These are phyloP conservation scores for Zygogramma bicolorata DNA, from an alignment of 2,888 invertebrate genomes.

Conservation along the genomic window DNA sequence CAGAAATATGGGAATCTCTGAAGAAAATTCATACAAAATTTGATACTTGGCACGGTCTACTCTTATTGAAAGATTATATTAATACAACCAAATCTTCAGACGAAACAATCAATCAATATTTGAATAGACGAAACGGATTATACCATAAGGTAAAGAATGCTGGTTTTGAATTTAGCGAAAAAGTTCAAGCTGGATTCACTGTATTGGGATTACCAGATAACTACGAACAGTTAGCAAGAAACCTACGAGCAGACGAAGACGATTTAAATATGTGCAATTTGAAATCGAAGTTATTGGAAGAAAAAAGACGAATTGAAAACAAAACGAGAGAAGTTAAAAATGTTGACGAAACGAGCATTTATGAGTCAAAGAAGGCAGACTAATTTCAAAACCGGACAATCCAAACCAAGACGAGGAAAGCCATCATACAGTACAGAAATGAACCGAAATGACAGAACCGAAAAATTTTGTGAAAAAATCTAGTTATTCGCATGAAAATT, in stretches of 20 bases:
- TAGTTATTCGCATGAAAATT: background rate
- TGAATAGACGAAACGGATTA: constrained; percentile 8
- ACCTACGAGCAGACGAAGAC: constrained; percentile 3
- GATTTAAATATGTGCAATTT: constrained; percentile 14
- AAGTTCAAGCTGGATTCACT: constrained; percentile 13
- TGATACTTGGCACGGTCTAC: constrained; percentile 10
- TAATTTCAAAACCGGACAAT: background rate
- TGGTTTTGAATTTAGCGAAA: constrained; percentile 16
- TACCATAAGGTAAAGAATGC: constrained; percentile 5
- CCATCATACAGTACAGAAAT: background rate
- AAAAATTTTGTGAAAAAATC: background rate
- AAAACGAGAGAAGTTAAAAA: no score
- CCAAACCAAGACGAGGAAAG: background rate
- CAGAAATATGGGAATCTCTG: constrained; percentile 3
- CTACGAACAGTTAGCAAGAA: constrained; percentile 2
- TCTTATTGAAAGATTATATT: constrained; percentile 10
- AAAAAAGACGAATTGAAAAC: background rate
- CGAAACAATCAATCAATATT: constrained; percentile 13
- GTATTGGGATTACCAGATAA: constrained; percentile 2
- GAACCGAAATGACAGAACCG: background rate
- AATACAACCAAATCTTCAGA: constrained; percentile 6
- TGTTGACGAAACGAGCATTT: no score
- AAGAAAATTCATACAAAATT: constrained; percentile 14
- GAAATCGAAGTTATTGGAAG: background rate
- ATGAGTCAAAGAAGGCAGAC: background rate